phyloP scores from a whole-genome alignment of 2,888 invertebrate genomes.

The Trachelus troglodyta region DNA sequence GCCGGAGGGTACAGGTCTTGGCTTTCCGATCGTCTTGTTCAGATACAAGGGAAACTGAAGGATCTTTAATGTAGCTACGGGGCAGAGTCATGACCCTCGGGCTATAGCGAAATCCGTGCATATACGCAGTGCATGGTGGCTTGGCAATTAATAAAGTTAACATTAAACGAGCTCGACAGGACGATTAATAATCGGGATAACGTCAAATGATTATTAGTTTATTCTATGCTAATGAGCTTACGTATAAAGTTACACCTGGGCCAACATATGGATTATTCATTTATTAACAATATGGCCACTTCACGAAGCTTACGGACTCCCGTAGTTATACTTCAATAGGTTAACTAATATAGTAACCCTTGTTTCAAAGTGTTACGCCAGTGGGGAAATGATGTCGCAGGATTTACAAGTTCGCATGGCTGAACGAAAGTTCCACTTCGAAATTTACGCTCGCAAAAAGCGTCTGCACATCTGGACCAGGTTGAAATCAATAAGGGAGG shows the following conservation, averaged over 20 bases:
- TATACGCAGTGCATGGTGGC: not conserved
- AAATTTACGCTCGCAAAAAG: not conserved
- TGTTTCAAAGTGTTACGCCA: not conserved
- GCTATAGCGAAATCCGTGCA: not conserved
- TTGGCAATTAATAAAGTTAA: not conserved
- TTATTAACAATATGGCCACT: not conserved
- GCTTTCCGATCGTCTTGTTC: slow-evolving; percentile 45
- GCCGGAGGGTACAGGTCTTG: slow-evolving; percentile 36
- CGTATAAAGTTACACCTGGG: not conserved
- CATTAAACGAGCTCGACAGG: not conserved
- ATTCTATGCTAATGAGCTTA: not conserved
- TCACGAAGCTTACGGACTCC: not conserved
- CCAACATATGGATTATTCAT: not conserved
- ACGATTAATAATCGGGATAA: not conserved
- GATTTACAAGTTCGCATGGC: not conserved
- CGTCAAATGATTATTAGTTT: not conserved
- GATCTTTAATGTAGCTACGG: not conserved
- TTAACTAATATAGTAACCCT: not conserved
- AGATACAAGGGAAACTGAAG: slow-evolving; percentile 12
- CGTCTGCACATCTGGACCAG: not conserved
- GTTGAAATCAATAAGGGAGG: not conserved
- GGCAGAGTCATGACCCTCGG: not conserved
- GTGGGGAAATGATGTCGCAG: not conserved
- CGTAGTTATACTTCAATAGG: not conserved
- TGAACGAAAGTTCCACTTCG: not conserved